Conservation (phyloP, 1,140 invertebrate species). For the Drosophila bipectinata region DNA sequence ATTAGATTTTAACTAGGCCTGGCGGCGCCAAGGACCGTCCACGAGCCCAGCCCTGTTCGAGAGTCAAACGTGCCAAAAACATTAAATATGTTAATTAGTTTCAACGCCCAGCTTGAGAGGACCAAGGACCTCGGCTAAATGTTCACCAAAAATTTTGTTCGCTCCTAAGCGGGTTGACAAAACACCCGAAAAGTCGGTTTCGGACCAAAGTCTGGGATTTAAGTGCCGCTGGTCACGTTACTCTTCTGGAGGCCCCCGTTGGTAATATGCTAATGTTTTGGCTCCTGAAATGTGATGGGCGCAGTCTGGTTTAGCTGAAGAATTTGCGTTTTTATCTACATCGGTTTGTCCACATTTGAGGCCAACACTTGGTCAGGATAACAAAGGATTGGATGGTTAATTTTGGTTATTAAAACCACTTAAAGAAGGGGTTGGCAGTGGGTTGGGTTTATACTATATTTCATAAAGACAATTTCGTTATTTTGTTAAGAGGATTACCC, state of each 20-base stretch:
- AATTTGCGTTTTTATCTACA: conserved; percentile 54
- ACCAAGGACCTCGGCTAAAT: conserved; percentile 55
- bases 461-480: too few species aligned
- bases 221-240: conserved; percentile 75
- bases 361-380: conserved; percentile 59
- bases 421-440: not conserved
- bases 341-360: conserved; percentile 65
- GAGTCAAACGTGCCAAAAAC: conserved; percentile 78
- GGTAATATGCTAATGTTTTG: conserved; percentile 60
- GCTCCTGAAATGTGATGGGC: conserved; percentile 24
- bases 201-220: conserved; percentile 16
- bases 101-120: conserved; percentile 61
- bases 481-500: too few species aligned
- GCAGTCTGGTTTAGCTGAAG: conserved; percentile 32
- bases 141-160: conserved; percentile 47
- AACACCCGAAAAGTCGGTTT: conserved; percentile 18
- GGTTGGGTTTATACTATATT: not conserved
- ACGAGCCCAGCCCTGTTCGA: conserved; percentile 19
- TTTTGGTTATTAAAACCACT: not conserved
- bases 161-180: conserved; percentile 31
- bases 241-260: conserved; percentile 11
- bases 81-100: conserved; percentile 83
- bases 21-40: conserved; percentile 25
- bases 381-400: not conserved
- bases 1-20: conserved; percentile 83